phyloP scores from a whole-genome alignment of 2,888 invertebrate genomes.

The Teinopalpus imperialis region DNA sequence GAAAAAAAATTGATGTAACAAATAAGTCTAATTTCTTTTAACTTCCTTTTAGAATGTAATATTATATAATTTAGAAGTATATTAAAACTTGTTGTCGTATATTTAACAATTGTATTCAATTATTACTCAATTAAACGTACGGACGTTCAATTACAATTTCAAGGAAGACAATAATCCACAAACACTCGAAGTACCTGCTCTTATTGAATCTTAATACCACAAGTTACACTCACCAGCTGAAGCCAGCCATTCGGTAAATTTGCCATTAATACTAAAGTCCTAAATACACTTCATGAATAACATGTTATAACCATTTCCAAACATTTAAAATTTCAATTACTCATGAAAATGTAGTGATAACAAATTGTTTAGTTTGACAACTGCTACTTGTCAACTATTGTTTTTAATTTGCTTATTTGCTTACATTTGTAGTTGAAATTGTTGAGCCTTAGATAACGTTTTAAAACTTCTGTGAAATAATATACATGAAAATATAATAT shows the following conservation, averaged over 20 bases:
- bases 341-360: conserved; percentile 18
- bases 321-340: conserved; percentile 16
- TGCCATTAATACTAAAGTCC: conserved; percentile 71
- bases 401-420: too few species aligned
- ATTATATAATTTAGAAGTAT: background rate
- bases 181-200: conserved; percentile 50
- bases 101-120: conserved; percentile 55
- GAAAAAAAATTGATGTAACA: too few species aligned
- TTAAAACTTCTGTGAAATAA: too few species aligned
- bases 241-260: conserved; percentile 82
- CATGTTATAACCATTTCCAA: conserved; percentile 15
- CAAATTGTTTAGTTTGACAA: conserved; percentile 25
- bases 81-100: conserved; percentile 6
- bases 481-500: too few species aligned
- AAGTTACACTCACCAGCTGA: conserved; percentile 74
- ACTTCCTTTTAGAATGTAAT: too few species aligned
- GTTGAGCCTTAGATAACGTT: too few species aligned
- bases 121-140: too few species aligned
- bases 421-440: too few species aligned
- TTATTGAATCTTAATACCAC: conserved; percentile 47
- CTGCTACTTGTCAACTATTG: conserved; percentile 8
- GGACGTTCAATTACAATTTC: conserved; percentile 38
- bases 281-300: conserved; percentile 44
- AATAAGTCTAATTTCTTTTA: too few species aligned
- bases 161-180: conserved; percentile 52